Percentiles rank a stretch among this genome's conserved stretches.
Conservation (phyloP, 2,888 invertebrate species). For the Drosophila conformis region DNA sequence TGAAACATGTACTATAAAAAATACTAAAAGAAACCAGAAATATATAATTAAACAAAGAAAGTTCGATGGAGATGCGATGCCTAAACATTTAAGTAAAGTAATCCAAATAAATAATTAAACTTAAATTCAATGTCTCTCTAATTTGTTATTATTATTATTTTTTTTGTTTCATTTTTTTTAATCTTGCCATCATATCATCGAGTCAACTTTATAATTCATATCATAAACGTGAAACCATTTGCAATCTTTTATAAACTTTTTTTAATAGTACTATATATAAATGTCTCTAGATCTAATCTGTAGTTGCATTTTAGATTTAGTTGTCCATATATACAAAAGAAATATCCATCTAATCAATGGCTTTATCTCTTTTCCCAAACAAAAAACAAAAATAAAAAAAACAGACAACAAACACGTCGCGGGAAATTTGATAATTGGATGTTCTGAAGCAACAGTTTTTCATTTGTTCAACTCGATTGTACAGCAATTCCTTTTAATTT, state of each 20-base stretch:
- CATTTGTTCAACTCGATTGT: constrained; percentile 47
- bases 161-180: constrained; percentile 6
- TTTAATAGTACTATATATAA: constrained; percentile 11
- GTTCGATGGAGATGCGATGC: constrained; percentile 72
- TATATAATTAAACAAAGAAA: constrained; percentile 46
- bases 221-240: constrained; percentile 35
- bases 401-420: constrained; percentile 78
- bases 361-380: constrained; percentile 46
- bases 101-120: constrained; percentile 72
- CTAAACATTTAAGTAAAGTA: constrained; percentile 62
- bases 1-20: constrained; percentile 73
- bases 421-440: constrained; percentile 84
- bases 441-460: constrained; percentile 72
- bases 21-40: constrained; percentile 47
- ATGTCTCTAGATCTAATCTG: constrained; percentile 19
- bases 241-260: constrained; percentile 22
- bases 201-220: constrained; percentile 53
- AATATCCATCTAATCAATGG: constrained; percentile 44
- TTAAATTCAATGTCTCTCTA: constrained; percentile 47
- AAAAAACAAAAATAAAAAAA: constrained; percentile 53
- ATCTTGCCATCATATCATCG: constrained; percentile 40
- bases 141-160: neutral
- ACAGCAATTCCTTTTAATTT: constrained; percentile 60
- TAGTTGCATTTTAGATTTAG: constrained; percentile 46
- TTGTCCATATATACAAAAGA: constrained; percentile 11